Conservation (phyloP, 2,797 vertebrate genomes). For the Delichon dasypus region DNA sequence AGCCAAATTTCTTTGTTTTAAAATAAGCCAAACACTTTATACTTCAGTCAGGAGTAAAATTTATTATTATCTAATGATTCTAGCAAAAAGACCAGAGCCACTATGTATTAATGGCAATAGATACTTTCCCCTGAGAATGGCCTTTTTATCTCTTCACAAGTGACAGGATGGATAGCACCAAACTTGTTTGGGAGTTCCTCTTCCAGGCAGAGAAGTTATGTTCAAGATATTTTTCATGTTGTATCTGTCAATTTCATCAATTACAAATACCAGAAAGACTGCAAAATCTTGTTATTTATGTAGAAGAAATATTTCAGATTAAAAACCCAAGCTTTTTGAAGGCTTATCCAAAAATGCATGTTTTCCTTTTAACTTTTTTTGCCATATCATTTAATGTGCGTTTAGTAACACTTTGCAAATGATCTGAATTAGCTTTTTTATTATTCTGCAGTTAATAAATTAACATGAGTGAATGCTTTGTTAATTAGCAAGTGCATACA, state of each 20-base stretch:
- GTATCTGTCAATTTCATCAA: background rate
- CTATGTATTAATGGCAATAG: background rate
- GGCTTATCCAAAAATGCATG: background rate
- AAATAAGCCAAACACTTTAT: background rate
- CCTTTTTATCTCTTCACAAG: background rate
- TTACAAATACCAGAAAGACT: background rate
- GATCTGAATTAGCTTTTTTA: background rate
- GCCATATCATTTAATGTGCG: background rate
- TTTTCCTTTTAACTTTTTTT: background rate
- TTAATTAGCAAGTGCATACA: conserved; percentile 10
- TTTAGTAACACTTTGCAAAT: background rate
- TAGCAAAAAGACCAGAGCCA: background rate
- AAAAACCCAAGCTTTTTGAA: background rate
- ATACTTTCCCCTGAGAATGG: background rate
- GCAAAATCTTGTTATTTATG: background rate
- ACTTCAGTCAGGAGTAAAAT: background rate
- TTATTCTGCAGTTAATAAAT: background rate
- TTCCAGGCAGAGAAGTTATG: background rate
- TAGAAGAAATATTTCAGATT: background rate
- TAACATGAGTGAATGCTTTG: background rate
- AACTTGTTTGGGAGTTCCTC: background rate
- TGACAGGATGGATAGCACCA: background rate
- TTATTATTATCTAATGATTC: background rate
- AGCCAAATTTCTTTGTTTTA: background rate
- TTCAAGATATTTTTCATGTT: background rate